Evolutionary conservation across 2,797 vertebrate genomes (phyloP).

Genomic region (Gymnoscopelus microlampas): DNA sequence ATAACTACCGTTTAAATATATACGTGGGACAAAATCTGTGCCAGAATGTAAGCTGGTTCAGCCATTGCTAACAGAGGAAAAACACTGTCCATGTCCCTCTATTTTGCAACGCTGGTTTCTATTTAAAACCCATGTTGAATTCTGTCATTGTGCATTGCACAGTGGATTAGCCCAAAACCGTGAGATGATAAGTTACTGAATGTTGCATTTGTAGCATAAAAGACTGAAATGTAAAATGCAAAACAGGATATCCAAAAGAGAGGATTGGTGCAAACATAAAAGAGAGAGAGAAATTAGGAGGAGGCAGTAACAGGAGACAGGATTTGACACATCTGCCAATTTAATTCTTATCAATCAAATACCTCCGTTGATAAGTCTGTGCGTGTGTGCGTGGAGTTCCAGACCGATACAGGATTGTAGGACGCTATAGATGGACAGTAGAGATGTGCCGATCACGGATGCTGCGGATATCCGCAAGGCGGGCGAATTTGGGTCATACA

Average conservation of each 20-base stretch:
- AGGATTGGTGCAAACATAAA: neutral
- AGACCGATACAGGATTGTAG: too few species aligned
- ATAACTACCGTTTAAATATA: too few species aligned
- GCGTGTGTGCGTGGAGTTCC: too few species aligned
- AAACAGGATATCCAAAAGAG: constrained; percentile 15
- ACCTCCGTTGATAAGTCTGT: constrained; percentile 28
- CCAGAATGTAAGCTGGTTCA: neutral
- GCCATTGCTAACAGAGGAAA: neutral
- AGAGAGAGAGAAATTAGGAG: constrained; percentile 6
- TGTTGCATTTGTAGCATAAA: constrained; percentile 43
- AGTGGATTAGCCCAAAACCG: constrained; percentile 35
- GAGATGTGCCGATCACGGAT: too few species aligned
- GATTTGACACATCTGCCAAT: constrained; percentile 27
- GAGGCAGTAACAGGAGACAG: neutral
- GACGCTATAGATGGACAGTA: too few species aligned
- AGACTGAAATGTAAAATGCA: neutral
- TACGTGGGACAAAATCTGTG: too few species aligned
- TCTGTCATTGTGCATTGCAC: constrained; percentile 39
- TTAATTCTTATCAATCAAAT: constrained; percentile 39
- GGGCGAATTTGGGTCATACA: too few species aligned
- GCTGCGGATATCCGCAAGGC: too few species aligned
- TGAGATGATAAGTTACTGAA: constrained; percentile 33
- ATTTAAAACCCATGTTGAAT: constrained; percentile 4
- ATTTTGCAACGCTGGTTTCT: constrained; percentile 21
- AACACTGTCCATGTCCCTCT: constrained; percentile 16